These are phyloP conservation scores for Elachura formosa DNA, from an alignment of 2,113 vertebrate species.

Conservation along the genomic window DNA sequence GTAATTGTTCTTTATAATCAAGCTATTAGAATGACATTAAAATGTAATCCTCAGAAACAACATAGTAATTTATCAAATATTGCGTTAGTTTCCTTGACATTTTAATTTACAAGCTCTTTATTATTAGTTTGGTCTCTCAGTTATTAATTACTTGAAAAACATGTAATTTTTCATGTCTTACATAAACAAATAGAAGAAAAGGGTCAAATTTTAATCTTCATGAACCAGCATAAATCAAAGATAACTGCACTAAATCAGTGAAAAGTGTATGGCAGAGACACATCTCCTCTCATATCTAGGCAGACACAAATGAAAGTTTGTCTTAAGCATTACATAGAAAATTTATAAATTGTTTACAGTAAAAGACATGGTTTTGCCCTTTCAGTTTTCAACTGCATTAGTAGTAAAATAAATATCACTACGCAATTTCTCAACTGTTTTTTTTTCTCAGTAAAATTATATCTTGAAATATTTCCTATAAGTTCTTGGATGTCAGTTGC, in stretches of 20 bases:
- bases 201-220: background rate
- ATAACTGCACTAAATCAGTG: background rate
- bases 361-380: background rate
- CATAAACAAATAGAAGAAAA: constrained; percentile 1
- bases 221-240: background rate
- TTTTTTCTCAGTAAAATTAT: background rate
- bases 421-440: background rate
- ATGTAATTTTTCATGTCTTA: constrained; percentile 19
- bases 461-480: background rate
- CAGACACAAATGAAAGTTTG: background rate
- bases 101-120: constrained; percentile 56
- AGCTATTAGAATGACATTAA: constrained; percentile 51
- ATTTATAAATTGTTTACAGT: background rate
- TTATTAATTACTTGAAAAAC: constrained; percentile 47
- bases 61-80: constrained; percentile 45
- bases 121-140: constrained; percentile 26
- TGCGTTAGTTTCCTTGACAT: background rate
- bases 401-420: background rate
- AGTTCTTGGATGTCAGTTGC: background rate
- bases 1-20: constrained; percentile 46
- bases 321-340: background rate
- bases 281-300: background rate
- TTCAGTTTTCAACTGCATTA: background rate
- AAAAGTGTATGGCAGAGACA: background rate
- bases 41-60: constrained; percentile 32